These are phyloP conservation scores for Entelurus aequoreus DNA, from an alignment of 2,113 vertebrate species.

Conservation along the genomic window DNA sequence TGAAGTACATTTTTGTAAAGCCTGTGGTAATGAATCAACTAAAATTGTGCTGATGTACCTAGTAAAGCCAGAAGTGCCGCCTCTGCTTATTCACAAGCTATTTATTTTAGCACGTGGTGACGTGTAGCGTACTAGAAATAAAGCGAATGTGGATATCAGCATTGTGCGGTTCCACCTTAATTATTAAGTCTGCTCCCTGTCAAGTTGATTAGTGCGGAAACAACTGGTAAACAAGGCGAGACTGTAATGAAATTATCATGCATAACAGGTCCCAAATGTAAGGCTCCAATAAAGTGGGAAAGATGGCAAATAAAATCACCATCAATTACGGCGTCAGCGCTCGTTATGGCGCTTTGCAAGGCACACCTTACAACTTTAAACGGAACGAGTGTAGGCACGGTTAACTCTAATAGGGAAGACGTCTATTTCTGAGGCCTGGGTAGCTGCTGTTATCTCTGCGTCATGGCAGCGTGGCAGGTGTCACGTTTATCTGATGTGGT, in stretches of 20 bases:
- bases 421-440: background rate
- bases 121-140: background rate
- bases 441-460: conserved; percentile 12
- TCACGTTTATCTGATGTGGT: conserved; percentile 24
- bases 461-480: conserved; percentile 26
- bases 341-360: conserved; percentile 3
- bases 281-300: conserved; percentile 24
- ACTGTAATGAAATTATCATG: conserved; percentile 21
- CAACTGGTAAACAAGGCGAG: conserved; percentile 10
- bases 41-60: too few species aligned
- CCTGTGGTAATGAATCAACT: too few species aligned
- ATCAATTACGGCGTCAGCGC: conserved; percentile 26
- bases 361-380: conserved; percentile 12
- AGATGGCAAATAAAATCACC: conserved; percentile 17
- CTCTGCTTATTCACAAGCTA: background rate
- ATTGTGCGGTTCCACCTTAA: background rate
- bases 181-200: conserved; percentile 6
- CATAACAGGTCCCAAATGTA: conserved; percentile 26
- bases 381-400: background rate
- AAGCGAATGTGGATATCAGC: conserved; percentile 14
- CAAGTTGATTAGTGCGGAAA: conserved; percentile 21
- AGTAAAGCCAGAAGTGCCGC: too few species aligned
- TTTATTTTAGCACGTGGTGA: background rate
- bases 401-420: conserved; percentile 5
- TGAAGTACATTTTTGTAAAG: too few species aligned